Base-by-base conservation (phyloP, 2,797 vertebrate species). In the Pantherophis vulpinus region DNA sequence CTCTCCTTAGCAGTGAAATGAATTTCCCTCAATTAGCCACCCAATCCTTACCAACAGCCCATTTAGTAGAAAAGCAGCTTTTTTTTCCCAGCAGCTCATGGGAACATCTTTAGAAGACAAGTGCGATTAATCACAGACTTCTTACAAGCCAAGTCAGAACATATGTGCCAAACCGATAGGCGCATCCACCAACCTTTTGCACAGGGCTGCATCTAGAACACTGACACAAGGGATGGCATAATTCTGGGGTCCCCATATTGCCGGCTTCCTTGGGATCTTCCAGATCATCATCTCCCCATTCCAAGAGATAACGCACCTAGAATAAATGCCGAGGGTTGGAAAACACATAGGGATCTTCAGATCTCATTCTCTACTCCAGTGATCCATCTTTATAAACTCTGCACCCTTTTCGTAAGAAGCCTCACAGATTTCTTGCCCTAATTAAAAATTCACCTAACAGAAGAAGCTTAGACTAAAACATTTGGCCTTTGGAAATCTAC, bases 151-250 rank as follows among this genome's bases (percentile, higher is more conserved):
- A 58, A 95, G 9, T 90, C 23, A 55, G 14, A 92, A 42, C 87
- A 18, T 14, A 42, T 14, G 25, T 47, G 58, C 27, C 60, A 29
- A 51, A 18, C 29, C 27, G 2, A 91, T 14, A 11, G 18, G 55
- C 91, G 94, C 83, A 58, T 25, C 59, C 27, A 91, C 96, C 42
- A 91, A 99, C 99, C 99, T 99, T 99, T 95, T 99, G 99, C 79
- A 96, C 96, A 23, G 99, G 99, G 29, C 98, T 98, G 87, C 99
- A 99, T 93, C 95, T 98, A 1, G 97, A 95, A 96, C 99, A 99
- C 96, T 99, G 99, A 96, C 99, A 99, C 95, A 99, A 97, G 0
- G 99, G 99, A 93, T 99, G 99, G 94, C 99, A 99, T 88, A 99
- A 98, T 37, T 98, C 98, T 0, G 94, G 93, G 83, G 98, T 98